phyloP scores from a whole-genome alignment of 2,797 vertebrate species.

The Sebastes jordani region DNA sequence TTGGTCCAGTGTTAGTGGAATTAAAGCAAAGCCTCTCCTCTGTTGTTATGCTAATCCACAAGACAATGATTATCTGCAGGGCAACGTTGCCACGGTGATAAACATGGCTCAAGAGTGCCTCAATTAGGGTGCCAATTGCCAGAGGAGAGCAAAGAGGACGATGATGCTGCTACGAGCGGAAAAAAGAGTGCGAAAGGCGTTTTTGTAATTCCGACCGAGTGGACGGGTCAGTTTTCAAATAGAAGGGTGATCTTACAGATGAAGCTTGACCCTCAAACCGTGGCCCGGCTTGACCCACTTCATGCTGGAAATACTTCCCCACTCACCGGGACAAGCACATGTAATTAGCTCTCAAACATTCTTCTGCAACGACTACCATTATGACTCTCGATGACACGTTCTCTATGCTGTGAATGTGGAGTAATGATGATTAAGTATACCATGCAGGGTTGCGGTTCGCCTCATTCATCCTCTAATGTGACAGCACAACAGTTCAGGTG shows the following conservation, averaged over 20 bases:
- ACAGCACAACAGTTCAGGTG: slow-evolving; percentile 35
- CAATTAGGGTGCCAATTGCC: slow-evolving; percentile 66
- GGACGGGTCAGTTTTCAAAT: slow-evolving; percentile 36
- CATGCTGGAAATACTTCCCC: slow-evolving; percentile 17
- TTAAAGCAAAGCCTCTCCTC: slow-evolving; percentile 78
- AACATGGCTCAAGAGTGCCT: slow-evolving; percentile 73
- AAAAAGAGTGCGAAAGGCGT: not conserved
- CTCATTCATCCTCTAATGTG: slow-evolving; percentile 32
- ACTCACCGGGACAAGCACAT: slow-evolving; percentile 14
- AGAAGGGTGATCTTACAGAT: slow-evolving; percentile 25
- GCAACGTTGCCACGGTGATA: slow-evolving; percentile 74
- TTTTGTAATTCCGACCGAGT: slow-evolving; percentile 45
- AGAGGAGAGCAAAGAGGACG: slow-evolving; percentile 43
- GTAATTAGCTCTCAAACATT: slow-evolving; percentile 46
- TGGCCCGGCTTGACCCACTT: slow-evolving; percentile 4
- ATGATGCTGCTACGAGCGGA: slow-evolving; percentile 10
- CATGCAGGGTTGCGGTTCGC: not conserved
- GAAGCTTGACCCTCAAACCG: slow-evolving; percentile 22
- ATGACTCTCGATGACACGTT: slow-evolving; percentile 1
- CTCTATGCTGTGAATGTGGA: not conserved
- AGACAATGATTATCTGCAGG: slow-evolving; percentile 78
- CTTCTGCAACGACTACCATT: not conserved
- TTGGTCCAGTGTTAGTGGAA: slow-evolving; percentile 76
- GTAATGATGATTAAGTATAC: not conserved
- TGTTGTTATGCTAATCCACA: slow-evolving; percentile 81